Base-by-base conservation (phyloP, 2,113 vertebrate genomes). In the Syrmaticus mikado region DNA sequence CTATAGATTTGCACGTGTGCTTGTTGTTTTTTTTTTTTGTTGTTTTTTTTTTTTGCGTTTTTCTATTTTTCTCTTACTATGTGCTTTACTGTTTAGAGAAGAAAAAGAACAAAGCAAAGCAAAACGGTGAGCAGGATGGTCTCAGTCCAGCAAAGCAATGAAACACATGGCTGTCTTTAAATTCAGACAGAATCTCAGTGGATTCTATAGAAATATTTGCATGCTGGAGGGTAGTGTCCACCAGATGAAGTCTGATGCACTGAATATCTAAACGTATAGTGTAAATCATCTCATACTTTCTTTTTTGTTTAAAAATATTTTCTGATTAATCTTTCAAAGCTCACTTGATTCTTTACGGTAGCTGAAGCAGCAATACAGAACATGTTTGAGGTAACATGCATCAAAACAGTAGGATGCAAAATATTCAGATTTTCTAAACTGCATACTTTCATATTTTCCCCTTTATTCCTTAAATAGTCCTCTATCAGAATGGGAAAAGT, bases 301-400 rank as follows among this genome's bases (percentile, higher is more conserved):
- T 91, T 87, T 90, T 77, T 12, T 60, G 60, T 84, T 86, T 87
- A 87, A 72, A 90, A 85, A 82, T 72, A 92, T 19, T 66, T 89
- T 85, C 66, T 74, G 34, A 41, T 22, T 78, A 90, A 85, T 24
- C 61, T 88, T 91, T 91, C 85, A 94, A 85, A 78, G 25, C 30
- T 22, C 34, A 30, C 45, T 70, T 74, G 13, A 32, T 82, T 78
- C 41, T 75, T 89, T 82, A 58, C 78, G 25, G 28, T 83, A 75
- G 24, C 48, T 78, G 24, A 90, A 95, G 36, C 18, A 60, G 45
- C 9, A 28, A 41, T 50, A 61, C 1, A 61, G 38, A 65, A 67
- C 1, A 55, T 80, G 79, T 80, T 48, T 87, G 14, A 65, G 45
- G 61, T 65, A 79, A 38, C 24, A 14, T 17, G 3, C 5, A 1